Evolutionary conservation across 2,888 invertebrate genomes (phyloP), one percentile per base, ranked within the genome.

Genomic region (Aphidius colemani): DNA sequence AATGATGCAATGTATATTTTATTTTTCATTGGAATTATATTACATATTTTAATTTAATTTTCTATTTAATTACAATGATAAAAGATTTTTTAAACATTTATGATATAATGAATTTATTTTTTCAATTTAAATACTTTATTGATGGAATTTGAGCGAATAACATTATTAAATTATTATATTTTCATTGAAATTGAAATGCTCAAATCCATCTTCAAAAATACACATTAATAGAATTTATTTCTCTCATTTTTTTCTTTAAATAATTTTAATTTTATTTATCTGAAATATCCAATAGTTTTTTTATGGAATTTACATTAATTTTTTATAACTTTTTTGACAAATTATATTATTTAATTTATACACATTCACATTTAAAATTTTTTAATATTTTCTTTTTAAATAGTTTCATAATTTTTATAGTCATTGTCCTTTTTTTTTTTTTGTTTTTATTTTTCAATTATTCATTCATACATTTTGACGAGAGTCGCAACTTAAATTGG

Each of bases 61-160:
- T 67, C 60, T 68, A 64, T 75, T 74, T 75, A 77, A 77, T 79
- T 79, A 78, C 79, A 79, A 76, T 78, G 71, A 78, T 79, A 78
- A 76, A 78, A 76, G 76, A 75, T 75, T 30, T 30, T 70, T 79
- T 74, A 76, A 78, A 79, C 78, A 79, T 79, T 79, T 78, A 78
- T 79, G 78, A 76, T 77, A 79, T 77, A 76, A 77, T 79, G 75
- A 75, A 71, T 76, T 73, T 72, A 68, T 73, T 45, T 60, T n/a
- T 55, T 44, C 70, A 65, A 75, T 76, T 74, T 73, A 75, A 76
- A 76, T 74, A 68, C 30, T 73, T 73, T 73, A 67, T 74, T 66
- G 66, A 75, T 69, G 69, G 71, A 67, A 63, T 72, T 72, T 70
- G 69, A 72, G 73, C 71, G 10, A 70, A 71, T 71, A 72, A 74